Evolutionary conservation across 2,888 invertebrate genomes (phyloP).

Genomic region (Ditula angustiorana): DNA sequence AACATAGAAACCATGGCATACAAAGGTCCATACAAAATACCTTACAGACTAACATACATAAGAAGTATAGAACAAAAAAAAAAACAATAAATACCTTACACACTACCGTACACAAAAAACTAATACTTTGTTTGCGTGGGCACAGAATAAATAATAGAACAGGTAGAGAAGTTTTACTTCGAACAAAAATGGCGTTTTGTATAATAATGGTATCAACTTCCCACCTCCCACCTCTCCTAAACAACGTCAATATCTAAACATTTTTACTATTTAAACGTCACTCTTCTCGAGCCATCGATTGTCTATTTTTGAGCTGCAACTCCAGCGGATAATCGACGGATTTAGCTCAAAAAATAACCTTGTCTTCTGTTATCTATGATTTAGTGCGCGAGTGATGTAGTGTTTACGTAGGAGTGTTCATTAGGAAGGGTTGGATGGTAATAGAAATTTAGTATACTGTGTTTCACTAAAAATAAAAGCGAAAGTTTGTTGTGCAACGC

Average conservation of each 20-base stretch:
- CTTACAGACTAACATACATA: too few relatives aligned
- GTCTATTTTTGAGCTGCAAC: conserved; percentile 52
- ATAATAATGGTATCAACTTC: background rate
- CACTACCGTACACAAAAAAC: too few relatives aligned
- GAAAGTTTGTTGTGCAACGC: too few relatives aligned
- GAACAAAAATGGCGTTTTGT: too few relatives aligned
- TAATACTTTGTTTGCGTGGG: too few relatives aligned
- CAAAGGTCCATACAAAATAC: too few relatives aligned
- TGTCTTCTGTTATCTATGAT: conserved; percentile 36
- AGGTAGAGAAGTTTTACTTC: too few relatives aligned
- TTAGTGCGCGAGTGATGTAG: conserved; percentile 34
- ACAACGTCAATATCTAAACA: background rate
- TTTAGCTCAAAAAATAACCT: conserved; percentile 56
- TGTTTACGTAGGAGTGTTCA: conserved; percentile 22
- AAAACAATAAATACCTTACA: too few relatives aligned
- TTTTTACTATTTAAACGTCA: conserved; percentile 35
- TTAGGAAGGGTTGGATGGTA: conserved; percentile 10
- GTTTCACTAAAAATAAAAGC: too few relatives aligned
- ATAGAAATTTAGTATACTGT: conserved; percentile 1
- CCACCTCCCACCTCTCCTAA: background rate
- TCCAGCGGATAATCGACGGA: conserved; percentile 62
- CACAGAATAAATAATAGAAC: too few relatives aligned
- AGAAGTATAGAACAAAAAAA: too few relatives aligned
- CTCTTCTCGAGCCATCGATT: conserved; percentile 54
- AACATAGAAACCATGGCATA: too few relatives aligned